These are phyloP conservation scores for Xanthorhoe spadicearia DNA, from an alignment of 2,888 invertebrate species.

Conservation along the genomic window DNA sequence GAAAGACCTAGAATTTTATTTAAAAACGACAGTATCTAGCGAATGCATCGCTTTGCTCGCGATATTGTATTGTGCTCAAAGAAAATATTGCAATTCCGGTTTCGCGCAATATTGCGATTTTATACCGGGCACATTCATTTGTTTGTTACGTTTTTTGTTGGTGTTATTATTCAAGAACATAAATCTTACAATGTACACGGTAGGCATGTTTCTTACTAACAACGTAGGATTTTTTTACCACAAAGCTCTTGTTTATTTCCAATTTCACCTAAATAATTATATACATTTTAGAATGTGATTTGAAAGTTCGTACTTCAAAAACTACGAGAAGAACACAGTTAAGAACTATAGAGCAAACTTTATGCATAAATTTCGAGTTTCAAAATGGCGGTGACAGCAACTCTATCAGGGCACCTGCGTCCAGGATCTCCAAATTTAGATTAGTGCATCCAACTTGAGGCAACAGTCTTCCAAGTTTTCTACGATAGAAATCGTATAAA, in stretches of 20 bases:
- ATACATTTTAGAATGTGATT: too few relatives aligned
- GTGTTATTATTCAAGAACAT: conserved; percentile 15
- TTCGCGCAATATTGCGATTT: conserved; percentile 60
- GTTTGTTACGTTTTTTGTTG: conserved; percentile 50
- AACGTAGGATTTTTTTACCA: too few relatives aligned
- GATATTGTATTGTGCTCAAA: conserved; percentile 64
- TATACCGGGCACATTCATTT: conserved; percentile 56
- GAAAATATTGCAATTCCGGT: conserved; percentile 63
- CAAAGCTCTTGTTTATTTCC: too few relatives aligned
- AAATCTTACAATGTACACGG: conserved; percentile 9
- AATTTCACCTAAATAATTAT: too few relatives aligned
- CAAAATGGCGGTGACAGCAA: conserved; percentile 59
- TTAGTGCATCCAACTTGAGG: conserved; percentile 70
- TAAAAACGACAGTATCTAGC: conserved; percentile 43
- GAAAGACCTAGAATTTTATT: conserved; percentile 38
- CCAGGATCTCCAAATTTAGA: conserved; percentile 70
- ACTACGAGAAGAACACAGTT: conserved; percentile 43
- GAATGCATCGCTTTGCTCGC: conserved; percentile 49
- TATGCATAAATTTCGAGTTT: conserved; percentile 67
- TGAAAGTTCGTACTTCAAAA: conserved; percentile 27
- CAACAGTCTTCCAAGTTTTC: conserved; percentile 67
- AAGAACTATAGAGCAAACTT: conserved; percentile 56
- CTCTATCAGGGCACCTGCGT: conserved; percentile 71
- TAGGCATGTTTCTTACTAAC: not conserved
- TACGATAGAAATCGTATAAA: conserved; percentile 77